These are phyloP conservation scores for Sisor rabdophorus DNA, from an alignment of 2,113 vertebrate species.

Conservation along the genomic window DNA sequence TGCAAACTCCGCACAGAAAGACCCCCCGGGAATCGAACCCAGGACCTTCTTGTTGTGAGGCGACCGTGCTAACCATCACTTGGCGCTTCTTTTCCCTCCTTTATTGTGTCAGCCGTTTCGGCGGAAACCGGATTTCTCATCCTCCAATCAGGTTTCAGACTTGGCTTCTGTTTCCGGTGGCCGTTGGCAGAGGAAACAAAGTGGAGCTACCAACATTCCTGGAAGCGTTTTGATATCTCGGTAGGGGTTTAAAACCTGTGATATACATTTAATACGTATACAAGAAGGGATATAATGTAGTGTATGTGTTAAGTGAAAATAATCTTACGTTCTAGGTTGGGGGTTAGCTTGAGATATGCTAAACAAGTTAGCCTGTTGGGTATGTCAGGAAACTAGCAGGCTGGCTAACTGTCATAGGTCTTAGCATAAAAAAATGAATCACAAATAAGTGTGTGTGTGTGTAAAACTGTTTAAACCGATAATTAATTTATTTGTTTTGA, in stretches of 20 bases:
- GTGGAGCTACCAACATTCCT: conserved; percentile 33
- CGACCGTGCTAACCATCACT: too few relatives aligned
- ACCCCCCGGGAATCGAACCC: too few relatives aligned
- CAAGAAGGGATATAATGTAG: neutral
- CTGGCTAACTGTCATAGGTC: neutral
- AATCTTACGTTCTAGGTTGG: neutral
- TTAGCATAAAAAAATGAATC: neutral
- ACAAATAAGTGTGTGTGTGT: too few relatives aligned
- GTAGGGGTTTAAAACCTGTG: conserved; percentile 8
- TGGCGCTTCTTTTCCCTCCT: conserved; percentile 20
- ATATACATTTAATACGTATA: neutral
- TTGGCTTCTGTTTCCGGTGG: conserved; percentile 45
- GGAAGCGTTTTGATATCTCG: conserved; percentile 22
- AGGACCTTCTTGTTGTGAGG: too few relatives aligned
- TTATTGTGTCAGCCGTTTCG: neutral
- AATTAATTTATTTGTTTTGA: too few relatives aligned
- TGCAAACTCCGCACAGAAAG: too few relatives aligned
- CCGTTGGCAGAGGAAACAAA: conserved; percentile 46
- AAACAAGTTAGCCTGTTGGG: conserved; percentile 12
- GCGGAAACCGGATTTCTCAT: neutral
- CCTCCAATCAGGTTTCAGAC: conserved; percentile 42
- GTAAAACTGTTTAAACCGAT: neutral
- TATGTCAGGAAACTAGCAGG: neutral
- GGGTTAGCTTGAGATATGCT: neutral
- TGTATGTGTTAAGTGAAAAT: neutral